A percentile compares a stretch with the other conserved stretches of the same genome.
These are phyloP conservation scores for Acrossocheilus wenchowensis DNA, from an alignment of 2,797 vertebrate genomes.

Conservation along the genomic window DNA sequence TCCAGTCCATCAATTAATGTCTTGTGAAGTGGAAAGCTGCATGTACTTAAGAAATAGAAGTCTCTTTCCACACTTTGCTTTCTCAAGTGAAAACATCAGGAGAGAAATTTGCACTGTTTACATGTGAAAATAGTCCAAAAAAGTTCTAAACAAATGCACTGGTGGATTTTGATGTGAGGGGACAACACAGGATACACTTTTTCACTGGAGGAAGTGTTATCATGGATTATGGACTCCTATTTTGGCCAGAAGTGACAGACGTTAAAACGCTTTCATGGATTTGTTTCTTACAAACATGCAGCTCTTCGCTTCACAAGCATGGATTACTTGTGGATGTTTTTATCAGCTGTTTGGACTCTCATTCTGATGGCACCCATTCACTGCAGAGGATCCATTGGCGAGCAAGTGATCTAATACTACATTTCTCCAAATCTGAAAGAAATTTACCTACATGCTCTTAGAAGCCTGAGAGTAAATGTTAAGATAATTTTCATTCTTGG, in stretches of 20 bases:
- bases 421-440: slow-evolving; percentile 5
- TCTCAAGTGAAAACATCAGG: background rate
- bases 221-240: background rate
- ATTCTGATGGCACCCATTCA: background rate
- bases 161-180: background rate
- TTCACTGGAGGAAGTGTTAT: background rate
- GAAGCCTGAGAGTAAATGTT: background rate
- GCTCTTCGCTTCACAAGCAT: background rate
- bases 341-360: background rate
- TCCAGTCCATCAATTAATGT: background rate
- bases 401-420: background rate
- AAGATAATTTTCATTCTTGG: background rate
- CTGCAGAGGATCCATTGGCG: background rate
- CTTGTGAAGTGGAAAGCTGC: background rate
- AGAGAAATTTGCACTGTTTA: background rate
- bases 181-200: background rate
- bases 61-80: background rate
- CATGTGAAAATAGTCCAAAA: background rate
- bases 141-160: background rate
- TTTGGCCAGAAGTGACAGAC: background rate
- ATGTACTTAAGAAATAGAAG: background rate
- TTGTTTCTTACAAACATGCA: background rate
- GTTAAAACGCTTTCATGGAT: background rate
- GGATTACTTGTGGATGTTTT: too few relatives aligned
- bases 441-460: background rate